Conservation (phyloP, 2,797 vertebrate genomes). For the Rallus crepitans region DNA sequence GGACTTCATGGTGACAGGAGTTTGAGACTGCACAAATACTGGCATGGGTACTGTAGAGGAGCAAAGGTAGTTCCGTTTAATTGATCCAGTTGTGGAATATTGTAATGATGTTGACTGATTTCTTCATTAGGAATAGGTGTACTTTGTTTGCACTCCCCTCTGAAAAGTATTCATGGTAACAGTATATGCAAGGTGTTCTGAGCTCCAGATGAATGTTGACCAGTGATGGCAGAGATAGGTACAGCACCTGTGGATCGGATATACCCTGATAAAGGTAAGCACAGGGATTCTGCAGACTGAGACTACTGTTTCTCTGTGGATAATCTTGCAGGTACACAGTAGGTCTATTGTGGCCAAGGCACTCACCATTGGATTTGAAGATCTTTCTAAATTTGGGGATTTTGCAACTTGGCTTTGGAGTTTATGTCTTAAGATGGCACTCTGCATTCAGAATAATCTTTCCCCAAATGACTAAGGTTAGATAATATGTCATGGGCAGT, state of each 20-base stretch:
- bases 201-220: background rate
- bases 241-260: background rate
- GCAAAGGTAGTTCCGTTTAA: background rate
- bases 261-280: background rate
- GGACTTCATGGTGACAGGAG: background rate
- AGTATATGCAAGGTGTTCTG: background rate
- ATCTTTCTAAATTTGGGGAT: background rate
- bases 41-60: background rate
- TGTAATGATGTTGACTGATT: background rate
- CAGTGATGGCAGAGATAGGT: background rate
- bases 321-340: background rate
- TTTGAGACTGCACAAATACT: background rate
- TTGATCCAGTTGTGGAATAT: background rate
- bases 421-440: background rate
- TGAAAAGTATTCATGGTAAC: background rate
- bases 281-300: background rate
- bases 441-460: background rate
- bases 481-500: background rate
- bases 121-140: background rate
- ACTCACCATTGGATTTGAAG: background rate
- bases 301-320: background rate
- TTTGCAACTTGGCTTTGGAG: background rate
- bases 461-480: background rate
- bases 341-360: background rate
- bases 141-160: background rate